Percentiles rank a stretch among this genome's conserved stretches.
These are phyloP conservation scores for Leuciscus idus DNA, from an alignment of 2,113 vertebrate genomes.

Conservation along the genomic window DNA sequence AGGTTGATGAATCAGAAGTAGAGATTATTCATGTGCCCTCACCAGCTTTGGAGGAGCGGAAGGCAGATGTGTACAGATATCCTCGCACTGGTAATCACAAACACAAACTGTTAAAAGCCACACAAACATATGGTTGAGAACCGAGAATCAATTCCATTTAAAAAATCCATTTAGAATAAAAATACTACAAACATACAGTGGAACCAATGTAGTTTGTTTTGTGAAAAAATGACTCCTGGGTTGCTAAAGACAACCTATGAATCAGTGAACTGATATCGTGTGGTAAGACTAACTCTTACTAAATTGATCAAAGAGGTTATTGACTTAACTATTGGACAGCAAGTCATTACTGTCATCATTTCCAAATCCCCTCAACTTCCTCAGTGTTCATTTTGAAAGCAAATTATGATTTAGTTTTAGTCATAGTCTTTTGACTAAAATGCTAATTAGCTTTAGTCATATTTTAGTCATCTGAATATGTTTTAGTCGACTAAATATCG, in stretches of 20 bases:
- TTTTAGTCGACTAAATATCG: no score
- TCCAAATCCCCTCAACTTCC: background rate
- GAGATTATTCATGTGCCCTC: constrained; percentile 96
- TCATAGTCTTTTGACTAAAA: no score
- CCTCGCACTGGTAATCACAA: constrained; percentile 85
- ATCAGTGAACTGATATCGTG: background rate
- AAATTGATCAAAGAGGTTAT: background rate
- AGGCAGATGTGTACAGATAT: constrained; percentile 94
- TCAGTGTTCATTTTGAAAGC: background rate
- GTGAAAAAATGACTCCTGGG: background rate
- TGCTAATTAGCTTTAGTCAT: no score
- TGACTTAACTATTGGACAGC: background rate
- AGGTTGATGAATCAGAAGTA: constrained; percentile 95
- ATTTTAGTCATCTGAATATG: no score
- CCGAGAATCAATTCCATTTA: background rate
- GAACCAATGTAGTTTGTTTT: no score
- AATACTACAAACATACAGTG: no score
- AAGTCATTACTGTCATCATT: background rate
- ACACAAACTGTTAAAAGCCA: background rate
- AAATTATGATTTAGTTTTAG: no score
- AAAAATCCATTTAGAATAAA: no score
- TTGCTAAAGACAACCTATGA: background rate
- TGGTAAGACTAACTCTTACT: no score
- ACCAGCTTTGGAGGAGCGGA: constrained; percentile 92
- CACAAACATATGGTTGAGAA: background rate